A percentile compares a stretch with the other conserved stretches of the same genome.
Conservation (phyloP, 1,140 invertebrate genomes). For the Heliothis virescens region DNA sequence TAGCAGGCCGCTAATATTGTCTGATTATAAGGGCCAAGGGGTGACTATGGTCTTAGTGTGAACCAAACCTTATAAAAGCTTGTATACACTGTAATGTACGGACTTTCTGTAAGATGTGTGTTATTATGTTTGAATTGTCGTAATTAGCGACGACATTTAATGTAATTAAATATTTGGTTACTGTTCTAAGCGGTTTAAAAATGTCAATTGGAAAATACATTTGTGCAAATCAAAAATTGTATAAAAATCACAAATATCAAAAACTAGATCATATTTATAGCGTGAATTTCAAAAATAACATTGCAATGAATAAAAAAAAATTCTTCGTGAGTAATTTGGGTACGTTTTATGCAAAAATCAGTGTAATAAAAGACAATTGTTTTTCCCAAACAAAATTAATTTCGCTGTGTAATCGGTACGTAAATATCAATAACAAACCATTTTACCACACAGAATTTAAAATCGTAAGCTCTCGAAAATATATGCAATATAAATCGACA, state of each 20-base stretch:
- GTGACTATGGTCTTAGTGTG: background rate
- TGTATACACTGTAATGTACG: too few species aligned
- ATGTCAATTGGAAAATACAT: too few species aligned
- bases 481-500: background rate
- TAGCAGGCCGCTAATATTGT: too few species aligned
- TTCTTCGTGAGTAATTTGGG: background rate
- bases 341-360: background rate
- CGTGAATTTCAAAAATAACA: background rate
- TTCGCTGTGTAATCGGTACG: background rate
- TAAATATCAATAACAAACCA: conserved; percentile 16
- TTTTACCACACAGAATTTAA: background rate
- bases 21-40: conserved; percentile 1
- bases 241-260: too few species aligned
- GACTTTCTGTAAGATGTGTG: too few species aligned
- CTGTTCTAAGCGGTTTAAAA: too few species aligned
- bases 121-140: too few species aligned
- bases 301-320: background rate
- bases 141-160: too few species aligned
- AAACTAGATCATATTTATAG: too few species aligned
- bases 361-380: conserved; percentile 2
- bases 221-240: too few species aligned
- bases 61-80: background rate
- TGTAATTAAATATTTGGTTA: too few species aligned
- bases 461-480: conserved; percentile 14
- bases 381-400: conserved; percentile 8